These are phyloP conservation scores for Stomatorhinus ivindoensis DNA, from an alignment of 2,113 vertebrate genomes.

Conservation along the genomic window DNA sequence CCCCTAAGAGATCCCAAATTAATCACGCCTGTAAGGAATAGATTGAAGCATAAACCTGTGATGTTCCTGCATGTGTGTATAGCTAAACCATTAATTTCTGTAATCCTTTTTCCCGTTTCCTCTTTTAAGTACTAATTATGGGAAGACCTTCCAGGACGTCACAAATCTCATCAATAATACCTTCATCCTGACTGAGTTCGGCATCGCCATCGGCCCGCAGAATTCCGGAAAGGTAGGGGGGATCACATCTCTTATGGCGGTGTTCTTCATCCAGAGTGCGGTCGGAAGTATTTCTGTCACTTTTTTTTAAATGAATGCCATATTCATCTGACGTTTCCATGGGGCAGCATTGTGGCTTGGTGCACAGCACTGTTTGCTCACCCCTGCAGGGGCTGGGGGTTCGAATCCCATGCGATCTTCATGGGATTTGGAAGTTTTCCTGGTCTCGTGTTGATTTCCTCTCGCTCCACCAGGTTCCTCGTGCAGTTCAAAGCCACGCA, in stretches of 20 bases:
- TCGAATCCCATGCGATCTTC: not conserved
- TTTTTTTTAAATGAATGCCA: not conserved
- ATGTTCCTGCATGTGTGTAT: constrained; percentile 6
- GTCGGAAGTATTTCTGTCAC: not conserved
- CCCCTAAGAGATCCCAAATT: not conserved
- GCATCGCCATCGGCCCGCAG: constrained; percentile 79
- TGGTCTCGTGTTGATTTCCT: not conserved
- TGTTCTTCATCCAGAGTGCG: not conserved
- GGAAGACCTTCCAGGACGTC: constrained; percentile 80
- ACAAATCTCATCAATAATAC: constrained; percentile 80
- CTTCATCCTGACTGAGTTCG: constrained; percentile 82
- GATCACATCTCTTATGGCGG: not conserved
- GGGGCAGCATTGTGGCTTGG: not conserved
- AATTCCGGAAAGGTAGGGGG: constrained; percentile 79
- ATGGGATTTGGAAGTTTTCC: not conserved
- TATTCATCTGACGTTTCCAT: not conserved
- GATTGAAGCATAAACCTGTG: not conserved
- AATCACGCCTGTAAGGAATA: not conserved
- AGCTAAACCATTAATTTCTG: not conserved
- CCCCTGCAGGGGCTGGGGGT: not conserved
- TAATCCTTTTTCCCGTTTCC: constrained; percentile 12
- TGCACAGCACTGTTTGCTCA: not conserved
- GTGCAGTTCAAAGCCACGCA: not conserved
- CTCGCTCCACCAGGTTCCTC: not conserved
- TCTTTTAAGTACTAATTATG: constrained; percentile 75